Evolutionary conservation across 1,140 invertebrate species (phyloP), one percentile per base, ranked within the genome.

Genomic region (Harpegnathos saltator): DNA sequence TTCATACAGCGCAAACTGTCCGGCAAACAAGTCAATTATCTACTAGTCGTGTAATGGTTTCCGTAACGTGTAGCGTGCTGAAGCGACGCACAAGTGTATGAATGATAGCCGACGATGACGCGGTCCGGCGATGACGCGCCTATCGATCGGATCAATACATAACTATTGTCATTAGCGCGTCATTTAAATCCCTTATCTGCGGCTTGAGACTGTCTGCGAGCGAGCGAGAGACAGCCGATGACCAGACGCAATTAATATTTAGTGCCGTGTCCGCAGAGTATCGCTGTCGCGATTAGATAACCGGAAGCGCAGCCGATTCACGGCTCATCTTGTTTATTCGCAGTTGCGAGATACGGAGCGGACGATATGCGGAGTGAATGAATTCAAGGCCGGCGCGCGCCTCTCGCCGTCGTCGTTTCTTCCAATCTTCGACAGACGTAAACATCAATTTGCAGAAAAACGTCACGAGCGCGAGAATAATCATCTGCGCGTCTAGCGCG

Each of bases 341-440:
- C 24, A 44, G 14, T 48, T 22, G 59, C 48, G 48, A 58, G n/a
- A 44, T 19, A 15, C 7, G 1, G 4, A 61, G 61, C 54, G 24
- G 48, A 44, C n/a, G n/a, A n/a, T n/a, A n/a, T 68, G 29, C 56
- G 9, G 0, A 5, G 15, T 62, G 58, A 74, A 82, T 82, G 78
- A 52, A 82, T 63, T 74, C 78, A 82, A 82, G 78, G 69, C 44
- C 75, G 33, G 50, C 74, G n/a, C n/a, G n/a, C 33, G 68, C 44
- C n/a, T 19, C 63, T 26, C 75, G 33, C 58, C 33, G 44, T 77
- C 19, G 48, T 15, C 1, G 1, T 22, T 24, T 29, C 11, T 61
- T 15, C 52, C 15, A 15, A 22, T 24, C 26, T 26, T 29, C 29
- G 24, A 24, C 15, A 24, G 17, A 59, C 24, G 63, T 48, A 71